Conservation (phyloP, 2,797 vertebrate genomes). For the Gymnothorax javanicus region DNA sequence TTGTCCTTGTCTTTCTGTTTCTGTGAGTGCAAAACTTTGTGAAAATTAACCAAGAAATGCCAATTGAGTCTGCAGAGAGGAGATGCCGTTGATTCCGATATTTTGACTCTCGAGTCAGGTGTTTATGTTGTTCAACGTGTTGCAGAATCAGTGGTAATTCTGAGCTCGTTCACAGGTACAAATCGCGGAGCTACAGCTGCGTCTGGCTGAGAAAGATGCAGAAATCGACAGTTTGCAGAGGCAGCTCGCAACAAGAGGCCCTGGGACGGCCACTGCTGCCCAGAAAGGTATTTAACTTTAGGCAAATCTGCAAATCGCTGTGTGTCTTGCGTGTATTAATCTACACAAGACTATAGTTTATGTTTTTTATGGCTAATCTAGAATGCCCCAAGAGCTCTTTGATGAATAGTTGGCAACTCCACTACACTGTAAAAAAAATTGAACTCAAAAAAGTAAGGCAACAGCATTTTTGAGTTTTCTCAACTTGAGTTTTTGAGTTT, state of each 20-base stretch:
- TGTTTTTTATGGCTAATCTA: neutral
- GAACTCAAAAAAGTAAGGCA: too few species aligned
- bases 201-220: constrained; percentile 86
- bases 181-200: constrained; percentile 88
- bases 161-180: constrained; percentile 76
- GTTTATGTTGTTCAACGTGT: neutral
- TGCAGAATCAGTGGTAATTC: neutral
- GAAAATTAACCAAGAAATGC: neutral
- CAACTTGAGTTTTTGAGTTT: too few species aligned
- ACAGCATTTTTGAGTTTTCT: too few species aligned
- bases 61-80: neutral
- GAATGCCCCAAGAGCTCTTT: neutral
- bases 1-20: neutral
- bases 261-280: constrained; percentile 69
- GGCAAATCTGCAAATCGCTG: neutral
- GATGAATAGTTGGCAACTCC: neutral
- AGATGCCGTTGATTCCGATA: neutral
- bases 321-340: neutral
- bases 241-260: constrained; percentile 80
- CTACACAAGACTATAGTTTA: neutral
- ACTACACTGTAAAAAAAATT: neutral
- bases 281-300: constrained; percentile 81
- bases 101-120: neutral
- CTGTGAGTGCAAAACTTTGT: neutral
- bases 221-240: constrained; percentile 91